Base-by-base conservation (phyloP, 2,113 vertebrate genomes). In the Mustela nigripes region DNA sequence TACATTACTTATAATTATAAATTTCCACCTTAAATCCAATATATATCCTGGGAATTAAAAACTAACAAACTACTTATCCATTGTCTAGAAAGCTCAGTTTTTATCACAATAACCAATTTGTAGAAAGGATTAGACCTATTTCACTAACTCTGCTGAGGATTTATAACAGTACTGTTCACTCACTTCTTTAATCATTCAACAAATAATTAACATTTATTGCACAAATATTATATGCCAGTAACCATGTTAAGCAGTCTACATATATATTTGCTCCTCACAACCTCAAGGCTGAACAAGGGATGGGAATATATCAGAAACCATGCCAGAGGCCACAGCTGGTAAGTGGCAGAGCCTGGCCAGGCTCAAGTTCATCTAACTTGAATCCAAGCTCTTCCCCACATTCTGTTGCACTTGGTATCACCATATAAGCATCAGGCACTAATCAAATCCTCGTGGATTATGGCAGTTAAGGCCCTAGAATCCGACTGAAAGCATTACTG, bases 51-150 rank as follows among this genome's bases (percentile, higher is more conserved):
- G 28, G 31, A 36, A 90, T 83, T 74, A 79, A 92, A 92, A 94
- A 65, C 14, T 94, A 63, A 80, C 4, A 48, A 83, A 67, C 22
- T 81, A 58, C 76, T 39, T 62, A 65, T 62, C 65, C 10, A 76
- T 56, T 84, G 63, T 16, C 48, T 92, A 92, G 60, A 76, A 88
- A 78, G 48, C 90, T 87, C 36, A 65, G 80, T 78, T 96, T 96
- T 96, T 56, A 83, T 18, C 56, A 45, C 16, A 83, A 81, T 28
- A 96, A 94, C 4, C 8, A 31, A 74, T 56, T 76, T 94, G 15
- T 76, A 65, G 33, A 60, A 69, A 93, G 21, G 36, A 78, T 73
- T 56, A 60, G 5, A 67, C 28, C 42, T 82, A 31, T 78, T 89
- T 91, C 69, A 88, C n/a, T 36, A 67, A 81, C 18, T 67, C 7